Evolutionary conservation across 1,140 invertebrate genomes (phyloP).

Genomic region (Drosophila murphyi): DNA sequence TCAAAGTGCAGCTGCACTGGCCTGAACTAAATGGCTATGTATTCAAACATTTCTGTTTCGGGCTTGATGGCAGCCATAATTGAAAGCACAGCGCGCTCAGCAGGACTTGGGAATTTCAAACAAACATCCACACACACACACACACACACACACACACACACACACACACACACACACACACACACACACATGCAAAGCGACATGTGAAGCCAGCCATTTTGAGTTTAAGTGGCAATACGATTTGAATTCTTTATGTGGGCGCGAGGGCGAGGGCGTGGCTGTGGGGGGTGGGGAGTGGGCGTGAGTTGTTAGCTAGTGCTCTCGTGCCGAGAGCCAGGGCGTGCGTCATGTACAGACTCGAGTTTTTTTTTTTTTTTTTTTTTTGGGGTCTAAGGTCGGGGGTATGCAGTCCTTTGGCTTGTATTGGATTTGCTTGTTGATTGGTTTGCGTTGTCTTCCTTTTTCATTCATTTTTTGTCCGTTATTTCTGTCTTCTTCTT

Average conservation of each 20-base stretch:
- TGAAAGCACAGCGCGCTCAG: constrained; percentile 61
- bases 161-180: constrained; percentile 10
- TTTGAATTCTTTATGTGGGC: constrained; percentile 75
- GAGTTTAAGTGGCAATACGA: constrained; percentile 80
- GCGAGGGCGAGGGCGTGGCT: not conserved
- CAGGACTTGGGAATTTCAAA: constrained; percentile 20
- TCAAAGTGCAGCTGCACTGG: constrained; percentile 20
- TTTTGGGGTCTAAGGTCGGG: not conserved
- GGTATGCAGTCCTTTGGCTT: constrained; percentile 55
- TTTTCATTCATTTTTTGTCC: constrained; percentile 36
- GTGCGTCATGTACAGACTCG: not conserved
- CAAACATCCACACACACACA: constrained; percentile 5
- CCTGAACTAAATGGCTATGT: constrained; percentile 72
- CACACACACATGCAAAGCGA: constrained; percentile 28
- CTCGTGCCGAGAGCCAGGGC: constrained; percentile 10
- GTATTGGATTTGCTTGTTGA: constrained; percentile 80
- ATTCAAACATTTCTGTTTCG: constrained; percentile 80
- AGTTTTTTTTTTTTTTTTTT: constrained; percentile 2
- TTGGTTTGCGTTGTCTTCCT: constrained; percentile 68
- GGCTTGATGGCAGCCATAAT: constrained; percentile 76
- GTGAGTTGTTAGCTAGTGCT: constrained; percentile 59
- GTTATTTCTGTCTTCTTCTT: not conserved
- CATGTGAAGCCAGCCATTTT: constrained; percentile 73
- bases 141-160: constrained; percentile 1
- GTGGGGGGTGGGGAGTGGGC: not conserved